Evolutionary conservation across 2,113 vertebrate species (phyloP).

Genomic region (Gasterosteus aculeatus): DNA sequence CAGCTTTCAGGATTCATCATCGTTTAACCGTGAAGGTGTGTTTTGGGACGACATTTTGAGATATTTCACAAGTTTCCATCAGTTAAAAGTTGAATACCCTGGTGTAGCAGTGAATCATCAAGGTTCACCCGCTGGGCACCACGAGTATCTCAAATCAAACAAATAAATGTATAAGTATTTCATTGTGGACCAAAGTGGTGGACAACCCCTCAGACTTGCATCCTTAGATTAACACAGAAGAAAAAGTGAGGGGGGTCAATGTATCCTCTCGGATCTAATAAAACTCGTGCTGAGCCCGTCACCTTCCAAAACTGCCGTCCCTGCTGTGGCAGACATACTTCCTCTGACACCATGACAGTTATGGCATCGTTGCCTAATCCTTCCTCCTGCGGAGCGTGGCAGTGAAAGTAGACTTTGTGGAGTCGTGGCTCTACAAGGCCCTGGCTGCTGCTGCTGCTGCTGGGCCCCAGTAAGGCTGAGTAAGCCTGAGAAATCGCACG

Average conservation of each 20-base stretch:
- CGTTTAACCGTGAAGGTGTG: neutral
- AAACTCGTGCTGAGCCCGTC: slow-evolving; percentile 30
- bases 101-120: neutral
- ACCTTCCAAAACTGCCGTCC: slow-evolving; percentile 16
- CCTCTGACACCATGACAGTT: slow-evolving; percentile 53
- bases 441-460: slow-evolving; percentile 29
- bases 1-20: neutral
- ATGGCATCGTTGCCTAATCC: slow-evolving; percentile 61
- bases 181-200: slow-evolving; percentile 2
- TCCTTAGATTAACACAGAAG: neutral
- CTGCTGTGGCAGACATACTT: slow-evolving; percentile 47
- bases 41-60: neutral
- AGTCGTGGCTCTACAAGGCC: slow-evolving; percentile 57
- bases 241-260: slow-evolving; percentile 1
- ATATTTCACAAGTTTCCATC: neutral
- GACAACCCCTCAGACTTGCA: neutral
- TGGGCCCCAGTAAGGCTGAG: slow-evolving; percentile 63
- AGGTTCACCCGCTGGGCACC: neutral
- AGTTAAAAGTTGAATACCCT: neutral
- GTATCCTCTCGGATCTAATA: slow-evolving; percentile 11
- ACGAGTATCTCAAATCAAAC: slow-evolving; percentile 1
- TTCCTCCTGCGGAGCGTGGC: slow-evolving; percentile 58
- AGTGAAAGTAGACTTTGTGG: slow-evolving; percentile 57
- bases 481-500: slow-evolving; percentile 72
- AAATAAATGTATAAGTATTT: neutral